These are phyloP conservation scores for Ophthalmolycus amberensis DNA, from an alignment of 2,113 vertebrate species.

Conservation along the genomic window DNA sequence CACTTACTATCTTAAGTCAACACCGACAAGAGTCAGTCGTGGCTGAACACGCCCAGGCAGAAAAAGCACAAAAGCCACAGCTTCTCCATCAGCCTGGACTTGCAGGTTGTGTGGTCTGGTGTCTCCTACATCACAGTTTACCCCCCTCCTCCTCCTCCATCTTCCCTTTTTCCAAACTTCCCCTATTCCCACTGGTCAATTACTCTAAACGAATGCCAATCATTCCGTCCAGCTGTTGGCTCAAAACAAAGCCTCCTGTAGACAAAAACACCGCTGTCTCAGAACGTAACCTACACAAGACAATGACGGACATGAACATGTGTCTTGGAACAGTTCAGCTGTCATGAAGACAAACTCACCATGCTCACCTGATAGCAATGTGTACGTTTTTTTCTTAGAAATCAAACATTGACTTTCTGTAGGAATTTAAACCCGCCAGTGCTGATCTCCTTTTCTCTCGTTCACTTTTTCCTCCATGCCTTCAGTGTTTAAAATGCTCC, in stretches of 20 bases:
- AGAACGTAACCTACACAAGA: slow-evolving; percentile 55
- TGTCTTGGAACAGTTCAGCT: slow-evolving; percentile 52
- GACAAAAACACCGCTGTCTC: slow-evolving; percentile 75
- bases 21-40: slow-evolving; percentile 63
- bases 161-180: slow-evolving; percentile 45
- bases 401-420: slow-evolving; percentile 27
- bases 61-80: slow-evolving; percentile 71
- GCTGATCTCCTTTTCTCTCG: slow-evolving; percentile 42
- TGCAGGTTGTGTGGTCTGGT: slow-evolving; percentile 81
- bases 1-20: slow-evolving; percentile 74
- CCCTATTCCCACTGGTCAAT: slow-evolving; percentile 79
- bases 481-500: slow-evolving; percentile 51
- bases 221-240: slow-evolving; percentile 83
- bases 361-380: slow-evolving; percentile 47
- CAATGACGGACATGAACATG: slow-evolving; percentile 73
- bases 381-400: slow-evolving; percentile 1
- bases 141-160: slow-evolving; percentile 8
- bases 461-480: slow-evolving; percentile 50
- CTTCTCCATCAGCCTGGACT: slow-evolving; percentile 72
- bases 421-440: slow-evolving; percentile 49
- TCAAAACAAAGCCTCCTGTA: slow-evolving; percentile 79
- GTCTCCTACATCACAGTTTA: slow-evolving; percentile 64
- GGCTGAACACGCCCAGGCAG: slow-evolving; percentile 67
- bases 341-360: slow-evolving; percentile 49
- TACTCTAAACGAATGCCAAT: slow-evolving; percentile 83